phyloP scores from a whole-genome alignment of 2,888 invertebrate species.

The Onthophagus sagittarius region DNA sequence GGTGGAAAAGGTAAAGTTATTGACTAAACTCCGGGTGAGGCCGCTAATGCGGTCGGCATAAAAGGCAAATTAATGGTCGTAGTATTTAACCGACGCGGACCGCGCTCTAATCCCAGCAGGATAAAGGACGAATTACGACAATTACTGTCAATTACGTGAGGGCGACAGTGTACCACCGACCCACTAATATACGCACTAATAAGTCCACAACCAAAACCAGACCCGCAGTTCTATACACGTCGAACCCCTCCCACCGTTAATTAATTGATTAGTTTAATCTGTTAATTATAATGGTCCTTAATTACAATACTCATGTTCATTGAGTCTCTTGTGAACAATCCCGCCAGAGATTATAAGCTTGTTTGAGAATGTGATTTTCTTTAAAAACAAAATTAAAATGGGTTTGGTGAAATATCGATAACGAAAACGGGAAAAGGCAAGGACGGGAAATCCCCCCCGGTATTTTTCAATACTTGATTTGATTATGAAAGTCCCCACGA shows the following conservation, averaged over 20 bases:
- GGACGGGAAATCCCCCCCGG: neutral
- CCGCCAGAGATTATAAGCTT: neutral
- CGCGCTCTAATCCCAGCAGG: slow-evolving; percentile 3
- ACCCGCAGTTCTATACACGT: neutral
- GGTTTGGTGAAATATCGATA: neutral
- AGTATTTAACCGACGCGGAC: slow-evolving; percentile 13
- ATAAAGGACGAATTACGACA: slow-evolving; percentile 21
- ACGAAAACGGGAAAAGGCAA: neutral
- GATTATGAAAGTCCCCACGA: neutral
- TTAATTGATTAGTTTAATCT: slow-evolving; percentile 27
- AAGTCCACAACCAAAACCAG: neutral
- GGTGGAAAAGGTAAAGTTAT: neutral
- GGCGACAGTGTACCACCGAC: neutral
- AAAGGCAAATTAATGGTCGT: slow-evolving; percentile 16
- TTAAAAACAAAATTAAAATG: neutral
- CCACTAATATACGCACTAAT: slow-evolving; percentile 17
- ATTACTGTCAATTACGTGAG: slow-evolving; percentile 19
- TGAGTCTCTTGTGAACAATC: neutral
- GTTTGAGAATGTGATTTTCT: neutral
- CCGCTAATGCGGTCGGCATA: slow-evolving; percentile 13
- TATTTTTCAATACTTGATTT: neutral
- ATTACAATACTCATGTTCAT: neutral
- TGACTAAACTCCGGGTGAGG: neutral
- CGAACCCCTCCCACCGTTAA: slow-evolving; percentile 17
- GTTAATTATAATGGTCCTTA: slow-evolving; percentile 21